Evolutionary conservation across 2,113 vertebrate species (phyloP).

Genomic region (Phalacrocorax brasilianus): DNA sequence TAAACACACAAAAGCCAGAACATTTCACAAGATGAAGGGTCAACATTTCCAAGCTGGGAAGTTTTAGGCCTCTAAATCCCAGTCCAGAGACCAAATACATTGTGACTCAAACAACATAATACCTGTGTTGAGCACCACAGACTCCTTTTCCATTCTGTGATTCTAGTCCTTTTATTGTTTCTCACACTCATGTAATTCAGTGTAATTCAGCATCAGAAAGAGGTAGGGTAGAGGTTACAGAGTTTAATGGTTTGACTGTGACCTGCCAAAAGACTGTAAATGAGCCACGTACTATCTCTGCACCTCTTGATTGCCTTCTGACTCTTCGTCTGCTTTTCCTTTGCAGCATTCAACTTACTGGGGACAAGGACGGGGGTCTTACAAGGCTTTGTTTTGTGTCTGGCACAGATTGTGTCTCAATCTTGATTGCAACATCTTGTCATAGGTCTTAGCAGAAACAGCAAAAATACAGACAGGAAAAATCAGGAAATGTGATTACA

Average conservation of each 20-base stretch:
- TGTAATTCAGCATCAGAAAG: not conserved
- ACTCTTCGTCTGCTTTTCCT: not conserved
- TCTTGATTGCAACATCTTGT: constrained; percentile 9
- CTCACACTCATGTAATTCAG: not conserved
- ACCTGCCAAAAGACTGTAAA: not conserved
- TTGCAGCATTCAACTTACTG: not conserved
- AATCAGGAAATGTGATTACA: not conserved
- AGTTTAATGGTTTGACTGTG: not conserved
- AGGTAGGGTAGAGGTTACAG: not conserved
- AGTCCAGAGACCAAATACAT: not conserved
- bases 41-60: not conserved
- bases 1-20: not conserved
- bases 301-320: not conserved
- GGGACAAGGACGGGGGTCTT: not conserved
- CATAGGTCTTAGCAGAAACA: not conserved
- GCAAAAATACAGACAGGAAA: not conserved
- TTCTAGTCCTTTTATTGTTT: not conserved
- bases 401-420: not conserved
- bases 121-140: not conserved
- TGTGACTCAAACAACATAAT: not conserved
- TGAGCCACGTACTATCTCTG: not conserved
- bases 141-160: not conserved
- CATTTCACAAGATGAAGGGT: not conserved
- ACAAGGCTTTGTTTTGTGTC: not conserved
- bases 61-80: not conserved